phyloP scores from a whole-genome alignment of 2,797 vertebrate genomes.

The Thaleichthys pacificus region DNA sequence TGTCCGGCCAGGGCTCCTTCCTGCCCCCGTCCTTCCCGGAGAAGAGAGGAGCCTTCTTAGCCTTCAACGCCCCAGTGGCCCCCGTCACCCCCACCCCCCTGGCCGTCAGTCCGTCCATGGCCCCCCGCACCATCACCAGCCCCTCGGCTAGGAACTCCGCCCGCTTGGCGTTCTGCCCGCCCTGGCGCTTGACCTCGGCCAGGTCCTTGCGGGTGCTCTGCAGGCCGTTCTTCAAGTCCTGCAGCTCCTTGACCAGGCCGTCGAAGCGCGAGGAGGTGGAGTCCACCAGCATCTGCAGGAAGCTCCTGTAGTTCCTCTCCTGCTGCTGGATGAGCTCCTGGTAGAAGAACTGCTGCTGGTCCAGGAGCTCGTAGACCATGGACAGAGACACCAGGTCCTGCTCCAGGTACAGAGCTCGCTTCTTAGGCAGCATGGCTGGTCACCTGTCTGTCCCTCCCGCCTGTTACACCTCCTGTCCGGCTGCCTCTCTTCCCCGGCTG shows the following conservation, averaged over 20 bases:
- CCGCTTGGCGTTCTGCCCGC: conserved; percentile 54
- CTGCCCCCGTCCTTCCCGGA: conserved; percentile 24
- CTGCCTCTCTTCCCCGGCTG: conserved; percentile 13
- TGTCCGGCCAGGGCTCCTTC: conserved; percentile 30
- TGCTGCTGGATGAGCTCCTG: conserved; percentile 73
- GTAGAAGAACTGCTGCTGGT: conserved; percentile 73
- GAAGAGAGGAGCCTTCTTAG: conserved; percentile 29
- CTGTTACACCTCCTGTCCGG: neutral
- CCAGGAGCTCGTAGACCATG: conserved; percentile 72
- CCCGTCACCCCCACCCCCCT: conserved; percentile 29
- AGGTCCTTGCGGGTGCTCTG: conserved; percentile 62
- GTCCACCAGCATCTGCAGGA: conserved; percentile 74
- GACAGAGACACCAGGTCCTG: conserved; percentile 63
- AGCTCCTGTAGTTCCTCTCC: conserved; percentile 71
- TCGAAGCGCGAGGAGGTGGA: conserved; percentile 66
- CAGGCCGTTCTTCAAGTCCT: conserved; percentile 66
- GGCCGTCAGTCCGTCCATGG: conserved; percentile 54
- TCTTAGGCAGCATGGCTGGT: conserved; percentile 66
- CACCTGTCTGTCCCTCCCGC: conserved; percentile 38
- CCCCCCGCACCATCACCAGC: conserved; percentile 62
- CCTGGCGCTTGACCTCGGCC: conserved; percentile 62
- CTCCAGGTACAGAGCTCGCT: conserved; percentile 56
- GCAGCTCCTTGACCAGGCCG: conserved; percentile 69
- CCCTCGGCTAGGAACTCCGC: conserved; percentile 66
- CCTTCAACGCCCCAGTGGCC: conserved; percentile 16